Evolutionary conservation across 2,113 vertebrate genomes (phyloP).

Genomic region (Antennarius striatus): DNA sequence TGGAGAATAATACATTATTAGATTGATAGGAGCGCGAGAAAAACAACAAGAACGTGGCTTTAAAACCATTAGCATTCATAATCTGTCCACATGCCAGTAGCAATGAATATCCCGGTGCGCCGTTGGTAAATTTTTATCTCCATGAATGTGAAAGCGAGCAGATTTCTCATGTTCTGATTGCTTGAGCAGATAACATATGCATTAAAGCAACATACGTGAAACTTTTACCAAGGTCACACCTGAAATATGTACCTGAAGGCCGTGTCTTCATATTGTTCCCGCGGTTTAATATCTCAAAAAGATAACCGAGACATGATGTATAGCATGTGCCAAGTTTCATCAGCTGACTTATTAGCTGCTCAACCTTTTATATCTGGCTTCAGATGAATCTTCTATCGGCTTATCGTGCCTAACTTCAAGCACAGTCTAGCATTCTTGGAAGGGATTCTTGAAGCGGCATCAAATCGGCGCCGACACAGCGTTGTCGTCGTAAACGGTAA

Average conservation of each 20-base stretch:
- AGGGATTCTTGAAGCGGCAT: constrained; percentile 9
- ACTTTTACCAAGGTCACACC: constrained; percentile 61
- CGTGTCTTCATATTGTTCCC: constrained; percentile 5
- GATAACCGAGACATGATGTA: constrained; percentile 61
- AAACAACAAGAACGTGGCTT: constrained; percentile 10
- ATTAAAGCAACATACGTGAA: constrained; percentile 45
- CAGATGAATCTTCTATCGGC: constrained; percentile 58
- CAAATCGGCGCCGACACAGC: constrained; percentile 2
- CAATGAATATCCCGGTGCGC: constrained; percentile 29
- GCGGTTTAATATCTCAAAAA: constrained; percentile 35
- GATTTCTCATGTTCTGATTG: constrained; percentile 42
- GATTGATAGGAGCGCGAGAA: constrained; percentile 26
- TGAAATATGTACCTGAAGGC: constrained; percentile 6
- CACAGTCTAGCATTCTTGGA: constrained; percentile 1
- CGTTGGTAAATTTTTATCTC: constrained; percentile 22
- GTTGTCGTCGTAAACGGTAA: constrained; percentile 19
- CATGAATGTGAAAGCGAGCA: constrained; percentile 44
- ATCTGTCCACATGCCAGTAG: constrained; percentile 37
- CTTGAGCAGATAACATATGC: constrained; percentile 52
- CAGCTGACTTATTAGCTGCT: constrained; percentile 33
- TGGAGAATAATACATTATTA: constrained; percentile 34
- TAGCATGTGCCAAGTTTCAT: constrained; percentile 25
- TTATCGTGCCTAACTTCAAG: constrained; percentile 36
- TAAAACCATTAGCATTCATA: constrained; percentile 48
- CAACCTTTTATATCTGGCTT: constrained; percentile 40